Evolutionary conservation across 2,797 vertebrate species (phyloP).

Genomic region (Coregonus sp.): DNA sequence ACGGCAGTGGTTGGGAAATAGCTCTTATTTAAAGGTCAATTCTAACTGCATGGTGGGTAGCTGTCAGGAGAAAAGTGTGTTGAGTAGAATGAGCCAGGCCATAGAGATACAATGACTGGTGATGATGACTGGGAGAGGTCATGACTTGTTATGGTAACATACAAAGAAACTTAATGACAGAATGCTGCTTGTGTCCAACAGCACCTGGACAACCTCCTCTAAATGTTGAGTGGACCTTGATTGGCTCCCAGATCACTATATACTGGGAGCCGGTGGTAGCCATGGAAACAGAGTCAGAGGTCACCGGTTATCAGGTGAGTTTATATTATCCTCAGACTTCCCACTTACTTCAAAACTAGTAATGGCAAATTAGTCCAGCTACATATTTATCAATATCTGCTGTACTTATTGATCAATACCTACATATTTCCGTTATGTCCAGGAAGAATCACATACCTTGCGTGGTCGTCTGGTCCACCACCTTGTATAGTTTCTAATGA

Average conservation of each 20-base stretch:
- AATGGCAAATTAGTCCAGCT: neutral
- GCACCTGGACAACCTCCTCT: conserved; percentile 89
- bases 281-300: conserved; percentile 91
- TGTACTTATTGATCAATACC: too few species aligned
- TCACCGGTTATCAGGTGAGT: conserved; percentile 92
- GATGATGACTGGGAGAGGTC: neutral
- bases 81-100: neutral
- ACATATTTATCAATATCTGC: too few species aligned
- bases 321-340: conserved; percentile 6
- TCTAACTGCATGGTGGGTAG: conserved; percentile 11
- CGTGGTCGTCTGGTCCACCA: too few species aligned
- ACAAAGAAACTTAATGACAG: neutral
- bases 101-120: neutral
- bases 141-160: conserved; percentile 1
- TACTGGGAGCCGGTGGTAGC: conserved; percentile 93
- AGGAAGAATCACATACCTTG: too few species aligned
- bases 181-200: conserved; percentile 55
- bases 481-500: too few species aligned
- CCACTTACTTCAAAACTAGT: neutral
- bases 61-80: neutral
- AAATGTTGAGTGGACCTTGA: conserved; percentile 92
- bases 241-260: conserved; percentile 86
- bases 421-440: too few species aligned
- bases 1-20: neutral
- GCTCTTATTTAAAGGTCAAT: conserved; percentile 1